Evolutionary conservation across 2,113 vertebrate genomes (phyloP), one percentile per base, ranked within the genome.

Genomic region (Hippocampus abdominalis): DNA sequence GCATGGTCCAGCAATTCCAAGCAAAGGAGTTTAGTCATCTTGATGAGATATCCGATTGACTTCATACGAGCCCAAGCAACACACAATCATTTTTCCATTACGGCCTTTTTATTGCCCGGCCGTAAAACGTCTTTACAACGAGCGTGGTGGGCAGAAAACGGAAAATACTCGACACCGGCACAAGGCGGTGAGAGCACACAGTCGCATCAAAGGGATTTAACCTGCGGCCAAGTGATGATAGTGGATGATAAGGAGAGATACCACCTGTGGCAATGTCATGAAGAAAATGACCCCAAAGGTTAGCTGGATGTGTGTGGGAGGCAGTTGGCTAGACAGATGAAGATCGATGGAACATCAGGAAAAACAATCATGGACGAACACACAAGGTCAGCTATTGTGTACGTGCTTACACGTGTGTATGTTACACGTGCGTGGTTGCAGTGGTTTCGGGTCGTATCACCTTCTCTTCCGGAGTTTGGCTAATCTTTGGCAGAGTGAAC

Each of bases 201-300:
- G 79, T 69, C 68, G 44, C 84, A 73, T 81, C 74, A 68, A 74
- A 69, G 74, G 76, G 75, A 64, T 44, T 78, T 81, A 84, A 84
- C 82, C 63, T 3, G 0, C 64, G 74, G 68, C 68, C 72, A 61
- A 46, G 75, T 72, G 69, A 74, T 78, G 72, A 76, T 13, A 70
- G 59, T 49, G 39, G 36, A 44, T 42, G 62, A 75, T 62, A 75
- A 23, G 56, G 63, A 56, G 72, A 63, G 60, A 78, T 74, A 81
- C 68, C 72, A 72, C 73, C 66, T 8, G 7, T 15, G 66, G 67
- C 65, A 57, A 77, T 68, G 76, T 76, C 78, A 74, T 60, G 56
- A 56, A 11, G 64, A 61, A 54, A 64, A 66, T 64, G 64, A 68
- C 64, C 60, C 21, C 27, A 70, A 72, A 62, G 71, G 69, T 75